phyloP scores from a whole-genome alignment of 2,797 vertebrate genomes.

The Steatocranus sp. region DNA sequence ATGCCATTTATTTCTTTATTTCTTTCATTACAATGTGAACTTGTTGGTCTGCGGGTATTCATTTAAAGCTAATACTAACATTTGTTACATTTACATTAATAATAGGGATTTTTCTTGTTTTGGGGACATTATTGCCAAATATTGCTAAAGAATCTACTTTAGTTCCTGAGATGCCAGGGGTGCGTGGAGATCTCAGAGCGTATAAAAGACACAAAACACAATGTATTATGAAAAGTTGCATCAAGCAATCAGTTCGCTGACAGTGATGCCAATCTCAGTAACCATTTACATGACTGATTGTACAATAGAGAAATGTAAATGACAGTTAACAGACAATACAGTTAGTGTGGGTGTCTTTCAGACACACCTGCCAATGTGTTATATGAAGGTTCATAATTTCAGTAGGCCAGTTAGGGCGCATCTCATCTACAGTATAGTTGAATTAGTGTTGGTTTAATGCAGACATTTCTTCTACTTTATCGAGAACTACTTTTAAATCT shows the following conservation, averaged over 20 bases:
- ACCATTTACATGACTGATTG: neutral
- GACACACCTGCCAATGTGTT: neutral
- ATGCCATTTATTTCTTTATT: neutral
- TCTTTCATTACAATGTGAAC: neutral
- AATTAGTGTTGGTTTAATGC: neutral
- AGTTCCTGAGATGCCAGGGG: neutral
- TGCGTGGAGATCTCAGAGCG: neutral
- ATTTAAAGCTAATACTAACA: neutral
- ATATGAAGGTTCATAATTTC: neutral
- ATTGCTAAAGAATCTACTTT: neutral
- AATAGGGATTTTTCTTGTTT: neutral
- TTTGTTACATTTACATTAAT: neutral
- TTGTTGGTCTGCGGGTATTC: neutral
- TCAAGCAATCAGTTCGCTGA: neutral
- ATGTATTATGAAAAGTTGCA: neutral
- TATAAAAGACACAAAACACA: neutral
- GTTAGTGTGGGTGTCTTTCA: neutral
- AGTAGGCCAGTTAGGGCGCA: neutral
- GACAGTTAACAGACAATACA: neutral
- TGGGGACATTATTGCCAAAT: neutral
- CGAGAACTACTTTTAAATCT: neutral
- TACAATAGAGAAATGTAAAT: neutral
- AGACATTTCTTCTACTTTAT: neutral
- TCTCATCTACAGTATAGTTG: neutral
- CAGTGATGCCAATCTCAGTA: neutral